A percentile compares a stretch with the other conserved stretches of the same genome.
These are phyloP conservation scores for Gobius niger DNA, from an alignment of 2,113 vertebrate genomes.

Conservation along the genomic window DNA sequence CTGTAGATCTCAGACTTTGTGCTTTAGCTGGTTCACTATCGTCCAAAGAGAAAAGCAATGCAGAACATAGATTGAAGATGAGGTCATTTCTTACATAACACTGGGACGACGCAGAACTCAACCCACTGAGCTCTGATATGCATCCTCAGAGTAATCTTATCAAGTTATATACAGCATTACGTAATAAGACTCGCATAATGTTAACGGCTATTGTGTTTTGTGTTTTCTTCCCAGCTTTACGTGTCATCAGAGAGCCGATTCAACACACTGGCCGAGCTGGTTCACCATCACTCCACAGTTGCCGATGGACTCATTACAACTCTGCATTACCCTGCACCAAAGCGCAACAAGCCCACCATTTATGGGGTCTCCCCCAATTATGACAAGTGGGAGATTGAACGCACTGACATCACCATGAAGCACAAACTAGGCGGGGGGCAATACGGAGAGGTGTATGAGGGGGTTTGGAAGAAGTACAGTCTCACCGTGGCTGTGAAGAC, in stretches of 20 bases:
- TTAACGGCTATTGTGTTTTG: too few species aligned
- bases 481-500: slow-evolving; percentile 97
- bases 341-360: slow-evolving; percentile 97
- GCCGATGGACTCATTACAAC: slow-evolving; percentile 97
- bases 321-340: slow-evolving; percentile 95
- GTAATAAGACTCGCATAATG: background rate
- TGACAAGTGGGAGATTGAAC: slow-evolving; percentile 98
- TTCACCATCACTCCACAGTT: slow-evolving; percentile 96
- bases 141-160: too few species aligned
- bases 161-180: too few species aligned
- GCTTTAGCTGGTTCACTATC: background rate
- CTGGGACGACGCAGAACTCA: slow-evolving; percentile 57
- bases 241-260: slow-evolving; percentile 98
- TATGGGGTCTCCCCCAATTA: slow-evolving; percentile 98
- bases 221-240: slow-evolving; percentile 81
- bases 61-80: slow-evolving; percentile 30
- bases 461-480: slow-evolving; percentile 98
- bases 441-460: slow-evolving; percentile 98
- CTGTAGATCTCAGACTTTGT: too few species aligned
- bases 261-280: slow-evolving; percentile 94
- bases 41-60: slow-evolving; percentile 32
- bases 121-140: slow-evolving; percentile 44
- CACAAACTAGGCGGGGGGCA: slow-evolving; percentile 97
- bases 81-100: slow-evolving; percentile 55
- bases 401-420: slow-evolving; percentile 99